Base-by-base conservation (phyloP, 2,113 vertebrate genomes). In the Procavia capensis region DNA sequence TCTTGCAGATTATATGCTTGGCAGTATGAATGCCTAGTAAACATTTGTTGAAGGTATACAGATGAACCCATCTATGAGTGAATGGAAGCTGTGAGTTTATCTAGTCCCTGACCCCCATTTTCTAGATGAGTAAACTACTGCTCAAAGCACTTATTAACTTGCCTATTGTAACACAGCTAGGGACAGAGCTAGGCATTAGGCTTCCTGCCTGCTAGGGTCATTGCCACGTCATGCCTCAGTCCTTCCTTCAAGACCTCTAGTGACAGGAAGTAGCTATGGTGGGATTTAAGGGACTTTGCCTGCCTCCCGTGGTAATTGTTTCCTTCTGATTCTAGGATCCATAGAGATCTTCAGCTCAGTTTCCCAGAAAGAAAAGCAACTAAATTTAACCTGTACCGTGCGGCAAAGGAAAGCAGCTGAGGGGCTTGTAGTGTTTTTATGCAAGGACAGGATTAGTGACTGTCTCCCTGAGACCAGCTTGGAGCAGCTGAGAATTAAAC, bases 381-480 rank as follows among this genome's bases (percentile, higher is more conserved):
- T 97, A 34, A 50, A 17, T 39, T 14, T 91, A 36, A 97, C 0
- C 75, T 97, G 95, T 20, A 81, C 78, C 39, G 47, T 96, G 68
- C 29, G 2, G 39, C 59, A 94, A 14, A 50, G 59, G 0, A 63
- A 89, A 76, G 88, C 88, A 72, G 50, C 8, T 0, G 91, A 94
- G 61, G 85, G 85, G 13, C 10, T 57, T 0, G 4, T 68, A 2
- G 9, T 93, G 93, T 89, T 83, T 25, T 0, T 45, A 83, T 97
- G 54, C 34, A 89, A 96, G 75, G 59, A 96, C 84, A 90, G 14
- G 2, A 2, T 22, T 63, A 27, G 0, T 0, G 54, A 25, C 81
- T 96, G 85, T 39, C 45, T 0, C 14, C n/a, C 86, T 0, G 90
- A 90, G 27, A 54, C 75, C 85, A 70, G 7, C 88, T 82, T 98